A percentile compares a stretch with the other conserved stretches of the same genome.
phyloP scores from a whole-genome alignment of 2,797 vertebrate species.

The Lepilemur septentrionalis region DNA sequence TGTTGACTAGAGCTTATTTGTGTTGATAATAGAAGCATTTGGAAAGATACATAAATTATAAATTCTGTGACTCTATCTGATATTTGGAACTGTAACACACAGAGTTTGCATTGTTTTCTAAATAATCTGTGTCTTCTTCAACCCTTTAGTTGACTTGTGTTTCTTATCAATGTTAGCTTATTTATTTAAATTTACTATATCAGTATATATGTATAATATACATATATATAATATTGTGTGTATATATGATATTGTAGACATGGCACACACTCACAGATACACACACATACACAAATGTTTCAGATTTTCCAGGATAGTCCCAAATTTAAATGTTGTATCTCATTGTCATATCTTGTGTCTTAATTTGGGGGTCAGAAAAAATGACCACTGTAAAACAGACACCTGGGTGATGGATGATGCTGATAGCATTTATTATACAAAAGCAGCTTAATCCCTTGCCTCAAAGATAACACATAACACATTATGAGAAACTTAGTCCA shows the following conservation, averaged over 20 bases:
- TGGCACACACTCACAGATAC: not conserved
- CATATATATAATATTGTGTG: not conserved
- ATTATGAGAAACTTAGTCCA: not conserved
- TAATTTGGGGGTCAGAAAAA: not conserved
- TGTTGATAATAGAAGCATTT: conserved; percentile 1
- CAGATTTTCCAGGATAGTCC: not conserved
- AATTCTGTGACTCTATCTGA: not conserved
- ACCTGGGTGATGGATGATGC: not conserved
- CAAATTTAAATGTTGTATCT: not conserved
- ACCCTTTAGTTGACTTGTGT: not conserved
- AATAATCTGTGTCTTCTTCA: not conserved
- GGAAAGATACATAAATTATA: not conserved
- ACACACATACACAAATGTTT: not conserved
- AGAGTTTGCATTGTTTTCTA: not conserved
- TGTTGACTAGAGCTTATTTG: not conserved
- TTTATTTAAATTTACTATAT: conserved; percentile 18
- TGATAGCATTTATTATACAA: not conserved
- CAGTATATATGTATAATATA: not conserved
- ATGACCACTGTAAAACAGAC: not conserved
- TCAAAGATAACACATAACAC: not conserved
- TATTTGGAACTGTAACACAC: not conserved
- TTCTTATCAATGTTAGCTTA: not conserved
- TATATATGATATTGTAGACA: not conserved
- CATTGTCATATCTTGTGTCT: not conserved
- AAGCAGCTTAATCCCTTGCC: not conserved